Percentiles rank a stretch among this genome's conserved stretches.
phyloP scores from a whole-genome alignment of 2,113 vertebrate genomes.

The Marmota monax region DNA sequence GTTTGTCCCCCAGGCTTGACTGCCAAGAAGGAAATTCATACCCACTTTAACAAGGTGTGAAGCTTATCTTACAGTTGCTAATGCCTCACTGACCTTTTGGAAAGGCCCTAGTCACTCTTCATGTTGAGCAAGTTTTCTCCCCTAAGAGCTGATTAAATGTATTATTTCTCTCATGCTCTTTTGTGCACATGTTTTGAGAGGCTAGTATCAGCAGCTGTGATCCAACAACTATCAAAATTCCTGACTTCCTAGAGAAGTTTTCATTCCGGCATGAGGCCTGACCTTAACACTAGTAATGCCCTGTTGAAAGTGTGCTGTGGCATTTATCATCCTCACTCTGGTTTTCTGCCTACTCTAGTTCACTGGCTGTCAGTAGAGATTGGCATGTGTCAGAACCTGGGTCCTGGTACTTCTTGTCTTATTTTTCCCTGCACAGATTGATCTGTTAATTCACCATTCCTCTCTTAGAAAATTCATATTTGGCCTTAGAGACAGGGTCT shows the following conservation, averaged over 20 bases:
- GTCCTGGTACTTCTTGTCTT: background rate
- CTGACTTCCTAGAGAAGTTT: conserved; percentile 67
- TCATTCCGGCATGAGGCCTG: conserved; percentile 65
- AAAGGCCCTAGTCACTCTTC: conserved; percentile 64
- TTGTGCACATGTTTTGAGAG: conserved; percentile 68
- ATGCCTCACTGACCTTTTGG: conserved; percentile 79
- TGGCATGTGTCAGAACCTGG: background rate
- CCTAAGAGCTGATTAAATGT: conserved; percentile 75
- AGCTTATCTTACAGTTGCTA: conserved; percentile 79
- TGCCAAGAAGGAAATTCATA: conserved; percentile 78
- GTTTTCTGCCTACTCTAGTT: conserved; percentile 42
- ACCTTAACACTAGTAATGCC: conserved; percentile 35
- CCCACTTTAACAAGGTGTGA: conserved; percentile 78
- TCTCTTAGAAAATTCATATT: background rate
- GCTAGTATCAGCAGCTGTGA: conserved; percentile 66
- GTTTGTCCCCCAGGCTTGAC: conserved; percentile 56
- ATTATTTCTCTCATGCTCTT: conserved; percentile 73
- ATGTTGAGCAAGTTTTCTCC: conserved; percentile 73
- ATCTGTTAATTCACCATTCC: background rate
- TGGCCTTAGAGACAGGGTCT: background rate
- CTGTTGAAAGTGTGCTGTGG: conserved; percentile 12
- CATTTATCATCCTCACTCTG: background rate
- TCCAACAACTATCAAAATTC: conserved; percentile 74
- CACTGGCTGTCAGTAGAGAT: background rate
- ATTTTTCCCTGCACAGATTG: background rate